Percentiles rank a stretch among this genome's conserved stretches.
These are phyloP conservation scores for Pimpla rufipes DNA, from an alignment of 2,888 invertebrate genomes.

Conservation along the genomic window DNA sequence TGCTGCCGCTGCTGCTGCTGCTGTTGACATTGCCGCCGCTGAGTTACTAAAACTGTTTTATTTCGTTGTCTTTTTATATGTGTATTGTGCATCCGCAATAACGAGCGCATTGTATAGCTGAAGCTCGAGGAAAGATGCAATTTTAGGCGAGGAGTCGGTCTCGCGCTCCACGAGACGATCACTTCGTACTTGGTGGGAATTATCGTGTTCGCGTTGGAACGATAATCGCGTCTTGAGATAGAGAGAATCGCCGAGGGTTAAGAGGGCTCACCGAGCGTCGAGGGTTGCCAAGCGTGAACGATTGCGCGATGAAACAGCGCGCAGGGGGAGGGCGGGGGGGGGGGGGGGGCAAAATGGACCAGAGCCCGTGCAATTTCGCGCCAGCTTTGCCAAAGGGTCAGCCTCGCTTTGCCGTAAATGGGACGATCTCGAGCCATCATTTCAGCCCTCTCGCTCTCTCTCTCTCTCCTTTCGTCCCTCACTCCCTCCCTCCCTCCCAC, in stretches of 20 bases:
- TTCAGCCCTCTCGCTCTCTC: constrained; percentile 16
- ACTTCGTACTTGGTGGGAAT: neutral
- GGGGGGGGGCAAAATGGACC: constrained; percentile 19
- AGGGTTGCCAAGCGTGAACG: constrained; percentile 1
- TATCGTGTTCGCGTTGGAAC: constrained; percentile 21
- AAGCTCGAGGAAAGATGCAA: neutral
- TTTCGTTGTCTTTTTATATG: neutral
- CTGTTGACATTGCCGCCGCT: constrained; percentile 38
- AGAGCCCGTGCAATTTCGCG: constrained; percentile 46
- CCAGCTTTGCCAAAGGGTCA: constrained; percentile 48
- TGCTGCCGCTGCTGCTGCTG: constrained; percentile 52
- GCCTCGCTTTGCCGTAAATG: constrained; percentile 38
- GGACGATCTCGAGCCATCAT: constrained; percentile 39
- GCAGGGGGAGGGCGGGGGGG: no score
- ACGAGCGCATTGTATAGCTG: neutral
- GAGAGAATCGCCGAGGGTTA: constrained; percentile 21
- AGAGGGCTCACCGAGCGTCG: neutral
- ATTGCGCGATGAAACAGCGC: constrained; percentile 17
- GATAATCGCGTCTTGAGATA: constrained; percentile 11
- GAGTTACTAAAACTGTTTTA: constrained; percentile 2
- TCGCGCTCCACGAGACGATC: neutral
- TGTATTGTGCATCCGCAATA: constrained; percentile 25
- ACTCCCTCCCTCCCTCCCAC: neutral
- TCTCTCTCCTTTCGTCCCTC: neutral
- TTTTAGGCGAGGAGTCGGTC: neutral